These are phyloP conservation scores for Aplocera efformata DNA, from an alignment of 2,888 invertebrate genomes.

Conservation along the genomic window DNA sequence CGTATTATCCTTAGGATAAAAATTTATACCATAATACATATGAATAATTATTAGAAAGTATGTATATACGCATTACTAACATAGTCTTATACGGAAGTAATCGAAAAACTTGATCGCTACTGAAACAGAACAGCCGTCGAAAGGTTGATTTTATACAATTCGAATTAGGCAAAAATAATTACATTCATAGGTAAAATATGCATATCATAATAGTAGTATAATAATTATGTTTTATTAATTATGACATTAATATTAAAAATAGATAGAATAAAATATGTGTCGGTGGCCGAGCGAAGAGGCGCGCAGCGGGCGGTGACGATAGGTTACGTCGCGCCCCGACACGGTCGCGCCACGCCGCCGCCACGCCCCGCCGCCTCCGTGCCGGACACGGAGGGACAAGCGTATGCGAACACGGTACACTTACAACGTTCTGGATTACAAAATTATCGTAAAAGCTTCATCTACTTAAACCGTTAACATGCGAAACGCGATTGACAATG, in stretches of 20 bases:
- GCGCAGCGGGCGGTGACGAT: slow-evolving; percentile 43
- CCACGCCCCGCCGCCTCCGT: slow-evolving; percentile 28
- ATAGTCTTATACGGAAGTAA: slow-evolving; percentile 78
- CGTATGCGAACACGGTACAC: slow-evolving; percentile 43
- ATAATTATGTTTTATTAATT: slow-evolving; percentile 79
- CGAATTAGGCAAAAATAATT: slow-evolving; percentile 79
- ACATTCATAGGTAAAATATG: slow-evolving; percentile 79
- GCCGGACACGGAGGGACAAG: slow-evolving; percentile 35
- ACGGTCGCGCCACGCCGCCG: slow-evolving; percentile 28
- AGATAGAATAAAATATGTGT: slow-evolving; percentile 79
- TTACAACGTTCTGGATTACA: slow-evolving; percentile 35
- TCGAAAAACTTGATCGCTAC: slow-evolving; percentile 72
- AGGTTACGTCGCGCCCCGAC: slow-evolving; percentile 20
- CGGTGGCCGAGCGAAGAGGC: slow-evolving; percentile 74
- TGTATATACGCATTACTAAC: slow-evolving; percentile 78
- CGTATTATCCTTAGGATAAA: slow-evolving; percentile 79
- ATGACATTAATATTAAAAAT: slow-evolving; percentile 80
- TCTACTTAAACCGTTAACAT: slow-evolving; percentile 48
- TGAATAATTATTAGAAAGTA: slow-evolving; percentile 76
- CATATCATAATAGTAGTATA: slow-evolving; percentile 68
- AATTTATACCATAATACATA: slow-evolving; percentile 77
- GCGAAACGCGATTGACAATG: slow-evolving; percentile 45
- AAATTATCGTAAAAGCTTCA: slow-evolving; percentile 47
- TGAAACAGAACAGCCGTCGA: slow-evolving; percentile 72
- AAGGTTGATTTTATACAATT: slow-evolving; percentile 79